Evolutionary conservation across 2,113 vertebrate species (phyloP).

Genomic region (Neogobius melanostomus): DNA sequence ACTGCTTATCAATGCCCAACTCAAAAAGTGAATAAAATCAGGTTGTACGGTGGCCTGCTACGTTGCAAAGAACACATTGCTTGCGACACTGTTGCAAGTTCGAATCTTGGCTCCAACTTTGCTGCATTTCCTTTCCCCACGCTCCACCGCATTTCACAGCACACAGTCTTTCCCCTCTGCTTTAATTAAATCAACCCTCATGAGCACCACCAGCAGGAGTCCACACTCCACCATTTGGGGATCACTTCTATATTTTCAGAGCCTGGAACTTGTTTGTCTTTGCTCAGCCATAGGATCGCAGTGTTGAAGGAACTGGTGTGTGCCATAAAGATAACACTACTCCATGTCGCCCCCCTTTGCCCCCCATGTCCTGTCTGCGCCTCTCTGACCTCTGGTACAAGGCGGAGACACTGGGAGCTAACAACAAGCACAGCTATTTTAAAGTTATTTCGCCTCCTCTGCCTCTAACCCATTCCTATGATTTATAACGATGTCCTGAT

Average conservation of each 20-base stretch:
- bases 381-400: conserved; percentile 1
- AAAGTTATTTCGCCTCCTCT: not conserved
- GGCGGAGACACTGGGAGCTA: not conserved
- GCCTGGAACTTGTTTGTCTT: not conserved
- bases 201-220: not conserved
- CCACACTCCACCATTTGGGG: not conserved
- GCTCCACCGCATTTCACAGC: too few species aligned
- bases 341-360: not conserved
- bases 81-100: too few species aligned
- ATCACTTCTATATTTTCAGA: not conserved
- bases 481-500: not conserved
- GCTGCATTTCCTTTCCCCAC: too few species aligned
- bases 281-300: not conserved
- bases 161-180: too few species aligned
- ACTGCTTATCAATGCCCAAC: too few species aligned
- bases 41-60: too few species aligned
- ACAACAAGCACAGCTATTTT: not conserved
- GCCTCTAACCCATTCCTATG: not conserved
- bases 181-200: too few species aligned
- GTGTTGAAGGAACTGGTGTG: conserved; percentile 4
- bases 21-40: too few species aligned
- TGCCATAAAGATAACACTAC: conserved; percentile 7
- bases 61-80: too few species aligned
- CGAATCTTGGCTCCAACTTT: too few species aligned
- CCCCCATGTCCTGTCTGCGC: not conserved